Evolutionary conservation across 2,888 invertebrate genomes (phyloP).

Genomic region (Dryobota labecula): DNA sequence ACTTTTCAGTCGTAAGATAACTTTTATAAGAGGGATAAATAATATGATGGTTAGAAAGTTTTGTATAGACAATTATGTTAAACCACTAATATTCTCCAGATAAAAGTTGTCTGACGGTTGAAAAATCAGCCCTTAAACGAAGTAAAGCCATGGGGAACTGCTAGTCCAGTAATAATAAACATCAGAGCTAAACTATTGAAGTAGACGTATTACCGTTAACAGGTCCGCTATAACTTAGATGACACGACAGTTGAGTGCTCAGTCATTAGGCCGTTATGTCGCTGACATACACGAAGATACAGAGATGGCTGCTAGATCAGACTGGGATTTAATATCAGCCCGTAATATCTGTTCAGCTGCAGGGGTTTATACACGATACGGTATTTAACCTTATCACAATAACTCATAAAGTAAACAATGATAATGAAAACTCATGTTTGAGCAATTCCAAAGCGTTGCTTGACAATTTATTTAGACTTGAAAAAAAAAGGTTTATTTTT

Average conservation of each 20-base stretch:
- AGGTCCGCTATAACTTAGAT: slow-evolving; percentile 45
- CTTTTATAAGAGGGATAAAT: too few relatives aligned
- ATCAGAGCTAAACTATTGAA: slow-evolving; percentile 22
- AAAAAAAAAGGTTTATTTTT: too few relatives aligned
- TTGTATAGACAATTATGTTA: too few relatives aligned
- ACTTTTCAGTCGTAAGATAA: too few relatives aligned
- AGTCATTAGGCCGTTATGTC: slow-evolving; percentile 63
- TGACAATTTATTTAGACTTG: too few relatives aligned
- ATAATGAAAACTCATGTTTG: not conserved
- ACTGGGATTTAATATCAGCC: not conserved
- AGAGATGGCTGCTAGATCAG: slow-evolving; percentile 28
- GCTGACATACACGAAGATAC: slow-evolving; percentile 42
- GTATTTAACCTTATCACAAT: not conserved
- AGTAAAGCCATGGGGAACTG: not conserved
- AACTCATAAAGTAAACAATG: not conserved
- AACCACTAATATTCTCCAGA: too few relatives aligned
- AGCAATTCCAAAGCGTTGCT: not conserved
- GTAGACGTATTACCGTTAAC: slow-evolving; percentile 44
- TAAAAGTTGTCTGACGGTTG: too few relatives aligned
- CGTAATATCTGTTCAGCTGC: not conserved
- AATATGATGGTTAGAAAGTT: too few relatives aligned
- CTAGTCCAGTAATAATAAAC: not conserved
- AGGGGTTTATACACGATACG: not conserved
- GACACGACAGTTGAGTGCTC: slow-evolving; percentile 61
- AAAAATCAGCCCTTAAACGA: too few relatives aligned